phyloP scores from a whole-genome alignment of 92 coral and sea anemone species.

The Zoanthus gigantus region DNA sequence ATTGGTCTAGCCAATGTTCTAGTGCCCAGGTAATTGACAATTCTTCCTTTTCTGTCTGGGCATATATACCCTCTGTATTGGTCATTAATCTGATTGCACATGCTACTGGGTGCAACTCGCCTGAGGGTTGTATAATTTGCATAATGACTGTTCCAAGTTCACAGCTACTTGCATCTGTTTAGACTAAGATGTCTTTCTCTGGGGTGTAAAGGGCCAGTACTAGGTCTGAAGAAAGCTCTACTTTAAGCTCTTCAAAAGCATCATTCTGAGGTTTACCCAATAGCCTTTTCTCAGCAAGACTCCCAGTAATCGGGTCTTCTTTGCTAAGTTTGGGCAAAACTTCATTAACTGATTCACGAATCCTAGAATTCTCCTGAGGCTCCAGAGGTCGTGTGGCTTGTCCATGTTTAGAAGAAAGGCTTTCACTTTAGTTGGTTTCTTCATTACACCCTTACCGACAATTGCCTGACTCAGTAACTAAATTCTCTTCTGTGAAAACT shows the following conservation, averaged over 20 bases:
- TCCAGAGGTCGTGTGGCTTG: slow-evolving; percentile 49
- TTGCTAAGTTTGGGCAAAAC: slow-evolving; percentile 27
- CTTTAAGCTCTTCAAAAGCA: slow-evolving; percentile 3
- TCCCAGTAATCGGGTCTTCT: slow-evolving; percentile 23
- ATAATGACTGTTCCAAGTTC: slow-evolving; percentile 51
- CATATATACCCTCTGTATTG: slow-evolving; percentile 39
- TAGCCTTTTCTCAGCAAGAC: background rate
- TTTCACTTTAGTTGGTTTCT: slow-evolving; percentile 62
- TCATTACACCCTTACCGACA: slow-evolving; percentile 8
- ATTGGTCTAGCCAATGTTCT: slow-evolving; percentile 43
- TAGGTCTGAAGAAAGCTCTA: background rate
- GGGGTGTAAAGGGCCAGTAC: background rate
- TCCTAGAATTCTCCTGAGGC: slow-evolving; percentile 65
- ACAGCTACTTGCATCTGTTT: slow-evolving; percentile 2
- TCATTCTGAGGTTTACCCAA: slow-evolving; percentile 13
- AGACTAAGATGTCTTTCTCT: background rate
- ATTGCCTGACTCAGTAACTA: no score
- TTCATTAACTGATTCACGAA: slow-evolving; percentile 54
- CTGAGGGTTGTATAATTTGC: background rate
- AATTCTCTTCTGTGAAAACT: no score
- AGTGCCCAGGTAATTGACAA: slow-evolving; percentile 44
- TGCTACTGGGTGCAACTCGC: no score
- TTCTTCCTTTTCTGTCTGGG: slow-evolving; percentile 48
- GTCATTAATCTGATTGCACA: background rate
- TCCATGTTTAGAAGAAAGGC: slow-evolving; percentile 49